Evolutionary conservation across 1,140 invertebrate genomes (phyloP), one percentile per base, ranked within the genome.

Genomic region (Thaumatotibia leucotreta): DNA sequence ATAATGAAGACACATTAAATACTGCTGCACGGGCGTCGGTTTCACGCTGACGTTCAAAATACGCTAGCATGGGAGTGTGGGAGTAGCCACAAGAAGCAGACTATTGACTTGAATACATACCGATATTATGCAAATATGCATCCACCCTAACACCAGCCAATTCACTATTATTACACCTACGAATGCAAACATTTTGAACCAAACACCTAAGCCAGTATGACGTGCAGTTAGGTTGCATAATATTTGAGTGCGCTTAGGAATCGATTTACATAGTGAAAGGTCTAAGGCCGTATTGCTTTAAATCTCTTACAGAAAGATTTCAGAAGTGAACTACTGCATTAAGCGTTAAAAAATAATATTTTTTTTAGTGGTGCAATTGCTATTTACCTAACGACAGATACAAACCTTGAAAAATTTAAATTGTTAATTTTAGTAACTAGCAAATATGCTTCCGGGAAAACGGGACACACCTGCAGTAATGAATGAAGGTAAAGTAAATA

Each of bases 171-270:
- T 58, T 58, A 50, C 63, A 67, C 67, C 61, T 66, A 29, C 70
- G 69, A 78, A 79, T 78, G 73, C 73, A 74, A 69, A 65, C 79
- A 84, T 82, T 86, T 86, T 70, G 68, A 74, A 77, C 73, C 74
- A 70, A 79, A 73, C 70, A 75, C 72, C 70, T 75, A 72, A 39
- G 49, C 65, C 52, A 74, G 73, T 69, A 74, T 78, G 80, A 86
- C 83, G 80, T 79, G 74, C 65, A 64, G 33, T 64, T 61, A 63
- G 64, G 63, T 64, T 35, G 31, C 52, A 50, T 49, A n/a, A n/a
- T n/a, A 39, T 31, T 67, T 45, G 64, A 61, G 31, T 54, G 22
- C 27, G 23, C 33, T 32, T 22, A 61, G 35, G 14, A 58, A 58
- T 10, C 52, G 11, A 5, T 58, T 29, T 27, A 27, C 5, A 29